Base-by-base conservation (phyloP, 2,797 vertebrate genomes). In the Morus bassanus region DNA sequence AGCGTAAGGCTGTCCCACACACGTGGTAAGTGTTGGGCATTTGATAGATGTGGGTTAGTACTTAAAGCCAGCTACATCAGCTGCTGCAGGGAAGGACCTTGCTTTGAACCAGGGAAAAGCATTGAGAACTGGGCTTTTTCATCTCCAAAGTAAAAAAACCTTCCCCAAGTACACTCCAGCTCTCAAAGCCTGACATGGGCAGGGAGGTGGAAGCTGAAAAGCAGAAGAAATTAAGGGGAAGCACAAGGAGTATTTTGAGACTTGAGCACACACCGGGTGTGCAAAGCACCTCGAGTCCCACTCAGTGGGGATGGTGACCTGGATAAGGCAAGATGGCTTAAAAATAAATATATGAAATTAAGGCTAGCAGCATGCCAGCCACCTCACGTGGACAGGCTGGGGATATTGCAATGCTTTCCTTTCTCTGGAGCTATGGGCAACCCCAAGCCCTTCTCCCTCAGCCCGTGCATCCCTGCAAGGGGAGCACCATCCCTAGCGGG, bases 391-490 rank as follows among this genome's bases (percentile, higher is more conserved):
- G 48, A 4, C 0, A 0, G 31, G 10, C 0, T 19, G 37, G 70
- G 43, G 51, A 13, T 8, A 9, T 4, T 9, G 64, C 81, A 63
- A 8, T 2, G 11, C 45, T 18, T 77, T 51, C 56, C 57, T 59
- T 75, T 8, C 41, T 4, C 21, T 51, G 64, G 60, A 67, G 25
- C 22, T 5, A 5, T 0, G 1, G 27, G 60, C 73, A 43, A 30
- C n/a, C 8, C 48, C 64, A 13, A 46, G 16, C 9, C n/a, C 64
- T 48, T 27, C 51, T 88, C 82, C 67, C 14, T 61, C 73, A 56
- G 7, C 21, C 31, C 0, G 0, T 0, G 11, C 10, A 6, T 2
- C 67, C 69, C 64, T 41, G 11, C 3, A 2, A 79, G 31, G 35
- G 27, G 39, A 88, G 35, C 60, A 2, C 17, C 48, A 5, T 15